phyloP scores from a whole-genome alignment of 2,888 invertebrate genomes.

The Platycheirus albimanus region DNA sequence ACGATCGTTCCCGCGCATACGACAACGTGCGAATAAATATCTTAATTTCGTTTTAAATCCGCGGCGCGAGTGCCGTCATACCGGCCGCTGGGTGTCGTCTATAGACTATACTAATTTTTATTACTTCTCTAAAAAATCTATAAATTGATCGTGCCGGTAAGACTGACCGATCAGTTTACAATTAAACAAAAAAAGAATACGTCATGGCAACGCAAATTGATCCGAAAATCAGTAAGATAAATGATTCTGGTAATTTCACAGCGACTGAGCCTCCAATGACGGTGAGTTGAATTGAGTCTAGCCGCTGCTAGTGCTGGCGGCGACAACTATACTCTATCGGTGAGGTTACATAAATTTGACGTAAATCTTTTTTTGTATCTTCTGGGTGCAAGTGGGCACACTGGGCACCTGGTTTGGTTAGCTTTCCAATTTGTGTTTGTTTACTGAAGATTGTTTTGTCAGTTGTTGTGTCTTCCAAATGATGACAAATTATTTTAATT shows the following conservation, averaged over 20 bases:
- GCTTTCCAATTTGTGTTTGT: constrained; percentile 26
- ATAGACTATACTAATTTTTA: constrained; percentile 33
- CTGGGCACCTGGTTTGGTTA: constrained; percentile 6
- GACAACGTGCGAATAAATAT: constrained; percentile 1
- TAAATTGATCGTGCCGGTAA: background rate
- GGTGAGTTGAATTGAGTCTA: constrained; percentile 52
- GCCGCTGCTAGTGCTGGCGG: background rate
- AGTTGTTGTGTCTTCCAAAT: background rate
- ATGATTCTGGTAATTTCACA: constrained; percentile 20
- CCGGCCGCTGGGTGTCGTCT: background rate
- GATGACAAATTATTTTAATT: background rate
- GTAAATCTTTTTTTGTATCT: background rate
- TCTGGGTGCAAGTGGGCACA: too few species aligned
- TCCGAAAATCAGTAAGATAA: constrained; percentile 29
- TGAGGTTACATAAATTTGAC: constrained; percentile 20
- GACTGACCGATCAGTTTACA: background rate
- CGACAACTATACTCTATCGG: too few species aligned
- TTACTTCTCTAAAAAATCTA: constrained; percentile 6
- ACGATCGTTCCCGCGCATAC: constrained; percentile 24
- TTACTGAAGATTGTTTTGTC: background rate
- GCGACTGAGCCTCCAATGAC: background rate
- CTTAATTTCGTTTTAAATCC: background rate
- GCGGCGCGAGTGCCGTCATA: background rate
- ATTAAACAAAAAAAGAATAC: background rate
- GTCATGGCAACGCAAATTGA: constrained; percentile 38